phyloP scores from a whole-genome alignment of 2,888 invertebrate genomes.

The Dione juno region DNA sequence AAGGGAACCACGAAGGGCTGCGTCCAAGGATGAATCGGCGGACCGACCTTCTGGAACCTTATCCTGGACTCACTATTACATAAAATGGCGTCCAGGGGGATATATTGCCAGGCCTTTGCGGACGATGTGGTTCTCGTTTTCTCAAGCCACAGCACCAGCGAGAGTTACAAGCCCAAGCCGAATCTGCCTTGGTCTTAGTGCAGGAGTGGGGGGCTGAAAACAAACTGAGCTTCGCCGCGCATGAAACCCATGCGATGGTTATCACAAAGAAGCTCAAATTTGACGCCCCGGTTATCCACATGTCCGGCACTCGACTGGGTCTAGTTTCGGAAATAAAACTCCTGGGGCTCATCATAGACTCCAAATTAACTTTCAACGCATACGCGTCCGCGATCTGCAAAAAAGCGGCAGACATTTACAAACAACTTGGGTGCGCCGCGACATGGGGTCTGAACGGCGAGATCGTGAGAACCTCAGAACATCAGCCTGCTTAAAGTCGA shows the following conservation, averaged over 20 bases:
- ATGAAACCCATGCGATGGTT: too few relatives aligned
- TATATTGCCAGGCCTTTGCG: neutral
- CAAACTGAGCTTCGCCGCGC: too few relatives aligned
- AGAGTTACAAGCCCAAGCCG: too few relatives aligned
- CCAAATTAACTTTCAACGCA: slow-evolving; percentile 23
- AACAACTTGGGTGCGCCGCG: slow-evolving; percentile 21
- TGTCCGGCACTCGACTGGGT: neutral
- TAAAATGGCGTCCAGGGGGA: too few relatives aligned
- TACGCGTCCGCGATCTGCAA: slow-evolving; percentile 22
- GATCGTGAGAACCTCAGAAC: neutral
- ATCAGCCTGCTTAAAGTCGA: too few relatives aligned
- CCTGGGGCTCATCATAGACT: slow-evolving; percentile 26
- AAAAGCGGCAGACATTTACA: slow-evolving; percentile 34
- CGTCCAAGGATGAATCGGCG: slow-evolving; percentile 44
- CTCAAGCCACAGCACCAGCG: too few relatives aligned
- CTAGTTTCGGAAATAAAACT: slow-evolving; percentile 22
- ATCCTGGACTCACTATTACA: slow-evolving; percentile 37
- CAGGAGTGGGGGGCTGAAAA: too few relatives aligned
- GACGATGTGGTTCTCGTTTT: too few relatives aligned
- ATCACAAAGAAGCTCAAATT: too few relatives aligned
- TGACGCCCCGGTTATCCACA: too few relatives aligned
- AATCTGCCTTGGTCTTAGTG: too few relatives aligned
- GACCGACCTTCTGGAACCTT: slow-evolving; percentile 42
- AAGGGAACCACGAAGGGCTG: slow-evolving; percentile 42
- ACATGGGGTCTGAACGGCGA: slow-evolving; percentile 36